Percentiles rank a stretch among this genome's conserved stretches.
Conservation (phyloP, 2,888 invertebrate species). For the Drosophila kanekoi region DNA sequence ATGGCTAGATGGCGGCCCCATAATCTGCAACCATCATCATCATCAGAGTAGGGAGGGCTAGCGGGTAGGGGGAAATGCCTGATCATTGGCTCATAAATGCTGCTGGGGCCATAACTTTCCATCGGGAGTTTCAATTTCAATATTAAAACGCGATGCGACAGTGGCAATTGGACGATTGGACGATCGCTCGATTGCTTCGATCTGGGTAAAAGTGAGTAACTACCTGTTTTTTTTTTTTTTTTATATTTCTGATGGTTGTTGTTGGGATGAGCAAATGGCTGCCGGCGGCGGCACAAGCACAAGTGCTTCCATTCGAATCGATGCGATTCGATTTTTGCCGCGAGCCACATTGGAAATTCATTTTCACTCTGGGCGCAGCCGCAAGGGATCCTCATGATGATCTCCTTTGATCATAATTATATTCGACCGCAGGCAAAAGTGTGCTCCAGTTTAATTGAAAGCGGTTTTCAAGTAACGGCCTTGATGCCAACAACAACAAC, state of each 20-base stretch:
- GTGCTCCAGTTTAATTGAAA: constrained; percentile 83
- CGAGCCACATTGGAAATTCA: constrained; percentile 68
- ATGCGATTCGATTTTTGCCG: constrained; percentile 38
- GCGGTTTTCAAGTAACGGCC: constrained; percentile 77
- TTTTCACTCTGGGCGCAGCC: constrained; percentile 78
- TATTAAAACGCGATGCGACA: constrained; percentile 57
- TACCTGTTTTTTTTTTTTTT: constrained; percentile 43
- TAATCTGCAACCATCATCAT: constrained; percentile 72
- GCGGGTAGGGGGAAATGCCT: background rate
- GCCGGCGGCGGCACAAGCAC: constrained; percentile 11
- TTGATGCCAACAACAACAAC: constrained; percentile 54
- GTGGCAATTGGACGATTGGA: constrained; percentile 51
- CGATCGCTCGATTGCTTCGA: constrained; percentile 23
- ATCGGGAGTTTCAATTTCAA: constrained; percentile 75
- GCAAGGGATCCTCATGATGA: constrained; percentile 51
- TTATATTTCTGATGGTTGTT: background rate
- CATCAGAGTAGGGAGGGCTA: constrained; percentile 7
- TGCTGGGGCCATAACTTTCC: constrained; percentile 69
- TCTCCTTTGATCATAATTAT: constrained; percentile 43
- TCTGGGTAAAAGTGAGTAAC: constrained; percentile 60
- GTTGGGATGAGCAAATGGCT: constrained; percentile 45
- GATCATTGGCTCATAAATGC: constrained; percentile 43
- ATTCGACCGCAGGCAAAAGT: constrained; percentile 80
- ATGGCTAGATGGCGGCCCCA: constrained; percentile 73
- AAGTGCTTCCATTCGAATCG: constrained; percentile 18